Evolutionary conservation across 2,113 vertebrate genomes (phyloP), one percentile per base, ranked within the genome.

Genomic region (Proteles cristata): DNA sequence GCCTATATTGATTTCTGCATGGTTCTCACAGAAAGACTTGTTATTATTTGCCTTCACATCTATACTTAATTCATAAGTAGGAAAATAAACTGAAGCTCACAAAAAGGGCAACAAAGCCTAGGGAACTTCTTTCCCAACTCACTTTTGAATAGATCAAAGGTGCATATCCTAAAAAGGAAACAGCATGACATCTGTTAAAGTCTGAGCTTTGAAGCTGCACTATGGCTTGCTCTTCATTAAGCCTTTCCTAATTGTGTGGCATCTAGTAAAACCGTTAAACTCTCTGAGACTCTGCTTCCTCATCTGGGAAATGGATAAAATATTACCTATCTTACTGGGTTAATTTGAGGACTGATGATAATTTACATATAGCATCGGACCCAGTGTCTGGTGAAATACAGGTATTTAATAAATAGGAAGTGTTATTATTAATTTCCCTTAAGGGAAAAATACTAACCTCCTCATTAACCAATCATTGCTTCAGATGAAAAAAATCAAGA

Each of bases 401-500:
- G 9, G 3, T 71, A 76, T 69, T 87, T 92, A 82, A 31, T 88
- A 79, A 87, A 33, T 28, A 53, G 50, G 58, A 65, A 14, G 2
- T 81, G 31, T 50, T 88, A 16, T 4, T 90, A 45, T 55, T 26
- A 86, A 81, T 69, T 93, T 93, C 21, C 16, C 7, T 74, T n/a
- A 33, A 85, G 21, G 11, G 33, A 15, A 73, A 90, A 84, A 65
- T 0, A 11, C 14, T n/a, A 82, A 65, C 21, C 23, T 23, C 25
- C 21, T 2, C 26, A 96, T 8, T 50, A 33, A 77, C 74, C 5
- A 48, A 53, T 68, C n/a, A 53, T 50, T 69, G 71, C n/a, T 80
- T 76, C 19, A 28, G 4, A 14, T 93, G 3, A 83, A 96, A 97
- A 91, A 85, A 45, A 85, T 55, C 43, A 88, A 73, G n/a, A 14